These are phyloP conservation scores for Himalopsyche anomala DNA, from an alignment of 2,888 invertebrate genomes.

Conservation along the genomic window DNA sequence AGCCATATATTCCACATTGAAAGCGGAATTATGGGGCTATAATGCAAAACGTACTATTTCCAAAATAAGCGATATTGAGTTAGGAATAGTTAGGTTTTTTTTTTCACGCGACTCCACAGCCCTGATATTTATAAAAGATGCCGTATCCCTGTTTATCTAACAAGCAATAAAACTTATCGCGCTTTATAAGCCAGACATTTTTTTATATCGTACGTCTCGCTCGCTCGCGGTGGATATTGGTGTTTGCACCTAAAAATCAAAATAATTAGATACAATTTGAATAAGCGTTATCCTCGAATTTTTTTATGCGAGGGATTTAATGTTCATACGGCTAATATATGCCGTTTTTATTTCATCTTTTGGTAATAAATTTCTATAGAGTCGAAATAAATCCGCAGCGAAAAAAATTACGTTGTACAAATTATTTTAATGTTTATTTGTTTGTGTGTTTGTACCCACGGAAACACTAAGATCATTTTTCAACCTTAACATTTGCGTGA, in stretches of 20 bases:
- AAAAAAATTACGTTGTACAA: slow-evolving; percentile 54
- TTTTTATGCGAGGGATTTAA: slow-evolving; percentile 54
- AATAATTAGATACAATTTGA: slow-evolving; percentile 62
- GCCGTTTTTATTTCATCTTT: slow-evolving; percentile 62
- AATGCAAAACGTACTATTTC: too few species aligned
- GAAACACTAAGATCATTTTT: slow-evolving; percentile 48
- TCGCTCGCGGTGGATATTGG: slow-evolving; percentile 49
- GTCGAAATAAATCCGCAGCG: slow-evolving; percentile 56
- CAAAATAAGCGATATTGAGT: too few species aligned
- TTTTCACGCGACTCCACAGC: too few species aligned
- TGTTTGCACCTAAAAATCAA: slow-evolving; percentile 60
- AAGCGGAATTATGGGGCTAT: too few species aligned
- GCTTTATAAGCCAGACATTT: slow-evolving; percentile 55
- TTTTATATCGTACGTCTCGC: slow-evolving; percentile 51
- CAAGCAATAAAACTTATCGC: slow-evolving; percentile 63
- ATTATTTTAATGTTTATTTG: slow-evolving; percentile 50
- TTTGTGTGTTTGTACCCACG: slow-evolving; percentile 32
- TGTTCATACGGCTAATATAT: slow-evolving; percentile 60
- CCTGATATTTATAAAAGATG: background rate
- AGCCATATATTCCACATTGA: too few species aligned
- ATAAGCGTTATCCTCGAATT: slow-evolving; percentile 58
- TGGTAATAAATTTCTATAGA: slow-evolving; percentile 61
- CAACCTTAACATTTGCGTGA: slow-evolving; percentile 58
- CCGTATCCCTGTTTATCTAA: slow-evolving; percentile 55
- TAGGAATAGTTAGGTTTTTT: too few species aligned